These are phyloP conservation scores for Camponotus floridanus DNA, from an alignment of 1,140 invertebrate species.

Conservation along the genomic window DNA sequence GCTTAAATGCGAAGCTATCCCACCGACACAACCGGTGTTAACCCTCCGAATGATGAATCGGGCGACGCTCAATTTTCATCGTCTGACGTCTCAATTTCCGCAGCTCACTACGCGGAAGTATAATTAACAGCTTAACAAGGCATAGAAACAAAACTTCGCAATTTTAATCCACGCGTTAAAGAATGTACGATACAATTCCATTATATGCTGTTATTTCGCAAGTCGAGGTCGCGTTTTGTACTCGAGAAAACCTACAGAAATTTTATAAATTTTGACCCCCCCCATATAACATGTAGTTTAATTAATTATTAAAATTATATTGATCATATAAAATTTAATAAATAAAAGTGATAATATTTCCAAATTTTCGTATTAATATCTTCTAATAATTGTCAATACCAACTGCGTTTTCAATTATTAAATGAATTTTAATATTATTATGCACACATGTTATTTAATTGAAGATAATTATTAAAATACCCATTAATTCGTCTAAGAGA, in stretches of 20 bases:
- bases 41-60: slow-evolving; percentile 52
- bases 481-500: not conserved
- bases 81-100: slow-evolving; percentile 64
- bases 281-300: not conserved
- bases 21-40: slow-evolving; percentile 17
- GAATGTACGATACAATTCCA: not conserved
- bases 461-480: not conserved
- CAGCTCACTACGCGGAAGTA: slow-evolving; percentile 28
- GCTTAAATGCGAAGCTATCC: slow-evolving; percentile 20
- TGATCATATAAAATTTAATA: not conserved
- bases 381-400: not conserved
- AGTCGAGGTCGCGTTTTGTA: not conserved
- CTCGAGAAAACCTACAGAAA: not conserved
- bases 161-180: not conserved
- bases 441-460: not conserved
- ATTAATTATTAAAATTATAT: slow-evolving; percentile 12
- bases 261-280: not conserved
- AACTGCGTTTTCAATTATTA: not conserved
- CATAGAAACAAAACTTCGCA: not conserved
- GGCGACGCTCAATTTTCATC: slow-evolving; percentile 53
- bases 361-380: not conserved
- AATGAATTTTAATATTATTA: not conserved
- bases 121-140: slow-evolving; percentile 53
- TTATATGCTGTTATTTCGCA: not conserved
- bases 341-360: not conserved